Conservation (phyloP, 1,140 invertebrate genomes). For the Araneus ventricosus region DNA sequence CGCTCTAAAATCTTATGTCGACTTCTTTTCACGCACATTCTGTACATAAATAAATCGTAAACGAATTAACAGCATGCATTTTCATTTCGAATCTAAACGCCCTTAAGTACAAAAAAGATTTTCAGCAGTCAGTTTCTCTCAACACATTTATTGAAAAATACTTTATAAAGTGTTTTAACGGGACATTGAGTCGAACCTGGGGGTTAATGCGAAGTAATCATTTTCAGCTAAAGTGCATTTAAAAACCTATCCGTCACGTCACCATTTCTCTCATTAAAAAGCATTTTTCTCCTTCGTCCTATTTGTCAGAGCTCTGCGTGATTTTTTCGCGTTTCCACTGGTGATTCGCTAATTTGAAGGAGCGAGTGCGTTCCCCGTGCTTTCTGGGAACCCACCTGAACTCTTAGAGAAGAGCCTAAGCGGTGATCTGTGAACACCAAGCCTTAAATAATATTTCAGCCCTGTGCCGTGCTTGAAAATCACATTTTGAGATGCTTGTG, state of each 20-base stretch:
- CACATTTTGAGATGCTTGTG: conserved; percentile 31
- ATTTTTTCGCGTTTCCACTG: neutral
- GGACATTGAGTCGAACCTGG: neutral
- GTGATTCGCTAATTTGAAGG: neutral
- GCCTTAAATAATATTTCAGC: conserved; percentile 43
- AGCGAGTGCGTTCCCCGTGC: neutral
- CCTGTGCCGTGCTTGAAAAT: conserved; percentile 31
- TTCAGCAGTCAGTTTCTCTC: neutral
- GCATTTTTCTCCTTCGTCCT: neutral
- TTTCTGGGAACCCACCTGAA: neutral
- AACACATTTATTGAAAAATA: conserved; percentile 7
- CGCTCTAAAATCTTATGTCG: no score
- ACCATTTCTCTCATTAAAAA: conserved; percentile 34
- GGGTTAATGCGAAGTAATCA: neutral
- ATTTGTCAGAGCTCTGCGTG: neutral
- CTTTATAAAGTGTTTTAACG: conserved; percentile 18
- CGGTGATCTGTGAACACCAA: neutral
- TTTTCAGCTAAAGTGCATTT: conserved; percentile 45
- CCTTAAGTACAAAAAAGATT: no score
- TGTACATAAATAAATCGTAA: no score
- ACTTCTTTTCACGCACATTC: no score
- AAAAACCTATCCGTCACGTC: conserved; percentile 5
- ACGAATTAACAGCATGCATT: no score
- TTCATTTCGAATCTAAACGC: no score
- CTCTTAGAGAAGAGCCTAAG: neutral